A percentile compares a stretch with the other conserved stretches of the same genome.
Conservation (phyloP, 1,140 invertebrate species). For the Drosophila sucinea region DNA sequence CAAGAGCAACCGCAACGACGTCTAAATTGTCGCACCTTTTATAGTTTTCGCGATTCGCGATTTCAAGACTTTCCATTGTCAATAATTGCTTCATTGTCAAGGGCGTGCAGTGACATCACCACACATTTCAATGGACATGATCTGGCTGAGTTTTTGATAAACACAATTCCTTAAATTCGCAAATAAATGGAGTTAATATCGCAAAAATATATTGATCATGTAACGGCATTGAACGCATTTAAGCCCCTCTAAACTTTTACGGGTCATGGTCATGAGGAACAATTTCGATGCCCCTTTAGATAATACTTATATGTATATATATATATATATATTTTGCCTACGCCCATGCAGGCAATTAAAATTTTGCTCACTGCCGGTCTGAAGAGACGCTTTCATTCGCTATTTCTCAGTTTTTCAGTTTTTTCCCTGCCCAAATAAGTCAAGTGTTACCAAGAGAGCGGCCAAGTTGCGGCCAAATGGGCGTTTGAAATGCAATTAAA, state of each 20-base stretch:
- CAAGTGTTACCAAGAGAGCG: constrained; percentile 61
- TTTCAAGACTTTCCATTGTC: constrained; percentile 13
- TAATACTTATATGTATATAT: neutral
- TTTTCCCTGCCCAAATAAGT: constrained; percentile 64
- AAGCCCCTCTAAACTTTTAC: too few species aligned
- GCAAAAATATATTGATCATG: too few species aligned
- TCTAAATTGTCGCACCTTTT: constrained; percentile 51
- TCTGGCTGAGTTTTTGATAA: neutral
- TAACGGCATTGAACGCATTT: too few species aligned
- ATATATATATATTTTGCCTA: constrained; percentile 26
- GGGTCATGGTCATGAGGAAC: too few species aligned
- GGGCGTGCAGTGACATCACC: constrained; percentile 2
- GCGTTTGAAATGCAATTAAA: constrained; percentile 81
- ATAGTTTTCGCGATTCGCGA: constrained; percentile 25
- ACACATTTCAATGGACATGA: neutral
- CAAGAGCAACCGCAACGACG: constrained; percentile 17
- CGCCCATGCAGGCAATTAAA: constrained; percentile 69
- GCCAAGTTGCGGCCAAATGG: constrained; percentile 71
- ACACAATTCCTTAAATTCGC: neutral
- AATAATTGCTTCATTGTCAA: constrained; percentile 2
- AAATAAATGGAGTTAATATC: too few species aligned
- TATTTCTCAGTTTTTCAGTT: neutral
- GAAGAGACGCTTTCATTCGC: neutral
- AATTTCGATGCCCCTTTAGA: neutral
- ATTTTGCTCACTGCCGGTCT: constrained; percentile 34